Base-by-base conservation (phyloP, 2,113 vertebrate genomes). In the Monarcha castaneiventris region DNA sequence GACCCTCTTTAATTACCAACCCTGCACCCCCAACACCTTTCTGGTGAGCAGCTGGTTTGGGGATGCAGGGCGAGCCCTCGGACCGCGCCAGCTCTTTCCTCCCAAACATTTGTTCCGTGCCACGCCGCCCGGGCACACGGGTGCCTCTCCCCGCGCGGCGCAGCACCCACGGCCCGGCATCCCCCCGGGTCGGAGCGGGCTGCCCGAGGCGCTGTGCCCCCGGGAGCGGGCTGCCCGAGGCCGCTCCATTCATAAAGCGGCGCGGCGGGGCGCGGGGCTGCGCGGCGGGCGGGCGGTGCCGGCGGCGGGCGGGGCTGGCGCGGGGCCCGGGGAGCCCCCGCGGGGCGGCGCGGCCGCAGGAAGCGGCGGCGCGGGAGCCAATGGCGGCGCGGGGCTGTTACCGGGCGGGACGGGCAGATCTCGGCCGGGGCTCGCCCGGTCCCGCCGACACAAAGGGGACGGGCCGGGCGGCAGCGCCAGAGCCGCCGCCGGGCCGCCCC, bases 221-320 rank as follows among this genome's bases (percentile, higher is more conserved):
- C n/a, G n/a, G 76, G 18, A 61, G 32, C 30, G 64, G 25, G 32
- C 44, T 25, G 1, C 12, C 25, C 2, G 17, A 3, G 27, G 41
- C 89, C 46, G 74, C 95, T 97, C 77, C 97, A 98, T 98, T 98
- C 97, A 97, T 97, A 96, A 97, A 96, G 58, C 58, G 0, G 27
- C 51, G 71, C 78, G 64, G 84, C 93, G 93, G 21, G 51, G 96
- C 69, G 90, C 94, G 93, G 73, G 32, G 69, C 56, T 56, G 95
- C 62, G 54, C 68, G 32, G 44, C 75, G 67, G 69, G 89, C 95
- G 88, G 22, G 79, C 54, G 96, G 90, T 93, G 81, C 93, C 51
- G 81, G 81, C 67, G 58, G 75, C 92, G 92, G 48, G 46, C 46
- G 46, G 46, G 46, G 46, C 46, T 46, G 46, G 46, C 46, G 46